Evolutionary conservation across 1,140 invertebrate genomes (phyloP).

Genomic region (Penaeus vannamei): DNA sequence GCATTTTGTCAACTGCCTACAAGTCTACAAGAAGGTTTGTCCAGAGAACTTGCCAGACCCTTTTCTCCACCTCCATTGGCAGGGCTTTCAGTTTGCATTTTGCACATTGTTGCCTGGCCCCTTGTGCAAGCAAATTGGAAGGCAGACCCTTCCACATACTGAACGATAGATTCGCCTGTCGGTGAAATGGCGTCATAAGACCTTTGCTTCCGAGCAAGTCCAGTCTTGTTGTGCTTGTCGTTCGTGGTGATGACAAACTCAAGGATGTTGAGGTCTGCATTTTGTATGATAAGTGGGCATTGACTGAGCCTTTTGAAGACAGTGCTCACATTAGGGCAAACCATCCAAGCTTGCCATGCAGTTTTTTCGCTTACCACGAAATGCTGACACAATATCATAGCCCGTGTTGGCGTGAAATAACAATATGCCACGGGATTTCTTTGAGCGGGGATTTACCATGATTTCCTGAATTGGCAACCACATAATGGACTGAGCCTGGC

Average conservation of each 20-base stretch:
- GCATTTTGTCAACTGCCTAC: no score
- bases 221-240: no score
- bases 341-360: background rate
- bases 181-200: slow-evolving; percentile 23
- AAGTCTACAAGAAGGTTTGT: no score
- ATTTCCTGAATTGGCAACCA: background rate
- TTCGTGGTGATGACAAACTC: no score
- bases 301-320: background rate
- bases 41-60: no score
- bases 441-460: background rate
- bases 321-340: background rate
- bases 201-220: slow-evolving; percentile 25
- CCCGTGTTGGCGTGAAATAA: slow-evolving; percentile 18
- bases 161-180: background rate
- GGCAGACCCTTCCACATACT: background rate
- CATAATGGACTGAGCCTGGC: slow-evolving; percentile 14
- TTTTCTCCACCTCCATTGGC: background rate
- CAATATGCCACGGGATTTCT: slow-evolving; percentile 21
- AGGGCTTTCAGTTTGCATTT: slow-evolving; percentile 4
- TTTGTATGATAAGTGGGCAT: slow-evolving; percentile 3
- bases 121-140: background rate
- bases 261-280: slow-evolving; percentile 16
- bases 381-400: slow-evolving; percentile 5
- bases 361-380: slow-evolving; percentile 16
- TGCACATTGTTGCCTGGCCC: slow-evolving; percentile 4